Conservation (phyloP, 1,140 invertebrate genomes). For the Lepeophtheirus salmonis region DNA sequence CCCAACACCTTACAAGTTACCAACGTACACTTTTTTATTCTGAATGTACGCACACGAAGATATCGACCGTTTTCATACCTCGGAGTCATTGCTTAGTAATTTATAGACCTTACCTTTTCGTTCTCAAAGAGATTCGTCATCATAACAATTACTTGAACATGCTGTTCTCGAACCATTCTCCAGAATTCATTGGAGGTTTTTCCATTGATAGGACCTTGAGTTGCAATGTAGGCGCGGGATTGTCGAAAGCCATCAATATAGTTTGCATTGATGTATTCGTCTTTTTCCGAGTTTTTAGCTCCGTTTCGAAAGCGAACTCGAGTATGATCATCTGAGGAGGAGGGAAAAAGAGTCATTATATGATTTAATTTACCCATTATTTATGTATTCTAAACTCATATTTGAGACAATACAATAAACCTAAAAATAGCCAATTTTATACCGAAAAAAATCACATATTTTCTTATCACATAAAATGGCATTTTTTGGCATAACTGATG, state of each 20-base stretch:
- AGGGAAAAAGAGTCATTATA: slow-evolving; percentile 15
- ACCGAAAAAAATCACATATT: too few relatives aligned
- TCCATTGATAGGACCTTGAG: slow-evolving; percentile 64
- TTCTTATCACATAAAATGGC: too few relatives aligned
- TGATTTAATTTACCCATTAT: too few relatives aligned
- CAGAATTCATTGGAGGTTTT: slow-evolving; percentile 33
- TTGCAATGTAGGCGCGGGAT: slow-evolving; percentile 72
- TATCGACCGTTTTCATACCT: too few relatives aligned
- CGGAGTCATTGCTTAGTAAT: too few relatives aligned
- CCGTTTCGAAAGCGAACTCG: slow-evolving; percentile 58
- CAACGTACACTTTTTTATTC: too few relatives aligned
- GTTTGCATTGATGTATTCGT: slow-evolving; percentile 86
- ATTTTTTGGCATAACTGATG: too few relatives aligned
- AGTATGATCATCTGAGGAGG: slow-evolving; percentile 65
- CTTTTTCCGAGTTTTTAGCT: slow-evolving; percentile 8
- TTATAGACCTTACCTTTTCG: slow-evolving; percentile 23
- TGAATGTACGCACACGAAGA: too few relatives aligned
- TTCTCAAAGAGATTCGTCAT: slow-evolving; percentile 28
- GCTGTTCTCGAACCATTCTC: slow-evolving; percentile 34
- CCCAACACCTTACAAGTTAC: too few relatives aligned
- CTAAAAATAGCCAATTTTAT: too few relatives aligned
- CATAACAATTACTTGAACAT: slow-evolving; percentile 32
- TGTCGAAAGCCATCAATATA: slow-evolving; percentile 85
- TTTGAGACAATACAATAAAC: too few relatives aligned
- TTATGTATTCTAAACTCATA: too few relatives aligned